Conservation (phyloP, 2,797 vertebrate species). For the Myripristis murdjan region DNA sequence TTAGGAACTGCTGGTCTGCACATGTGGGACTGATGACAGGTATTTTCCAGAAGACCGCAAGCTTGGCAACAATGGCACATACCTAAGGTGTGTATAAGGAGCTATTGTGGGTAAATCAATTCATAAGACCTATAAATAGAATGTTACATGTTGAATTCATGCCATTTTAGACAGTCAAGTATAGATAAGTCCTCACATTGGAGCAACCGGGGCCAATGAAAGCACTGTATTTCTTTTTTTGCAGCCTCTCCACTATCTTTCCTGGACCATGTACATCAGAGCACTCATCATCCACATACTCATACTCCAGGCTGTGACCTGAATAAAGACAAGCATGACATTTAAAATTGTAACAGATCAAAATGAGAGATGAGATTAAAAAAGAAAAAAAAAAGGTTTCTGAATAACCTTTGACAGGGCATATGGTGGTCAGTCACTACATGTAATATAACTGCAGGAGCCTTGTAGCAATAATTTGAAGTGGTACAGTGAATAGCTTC, state of each 20-base stretch:
- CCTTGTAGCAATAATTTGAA: too few relatives aligned
- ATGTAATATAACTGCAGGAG: too few relatives aligned
- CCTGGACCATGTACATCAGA: conserved; percentile 56
- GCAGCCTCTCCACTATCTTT: conserved; percentile 47
- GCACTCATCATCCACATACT: conserved; percentile 66
- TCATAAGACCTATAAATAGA: neutral
- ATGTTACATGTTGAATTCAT: too few relatives aligned
- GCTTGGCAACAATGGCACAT: conserved; percentile 58
- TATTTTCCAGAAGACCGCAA: conserved; percentile 69
- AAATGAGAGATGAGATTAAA: neutral
- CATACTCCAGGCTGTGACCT: conserved; percentile 61
- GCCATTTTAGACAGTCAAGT: neutral
- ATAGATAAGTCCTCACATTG: conserved; percentile 29
- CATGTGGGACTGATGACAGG: conserved; percentile 66
- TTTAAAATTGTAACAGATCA: neutral
- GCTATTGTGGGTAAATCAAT: neutral
- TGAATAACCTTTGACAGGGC: neutral
- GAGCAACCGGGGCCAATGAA: conserved; percentile 67
- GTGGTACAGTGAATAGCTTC: too few relatives aligned
- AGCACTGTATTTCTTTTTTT: conserved; percentile 59
- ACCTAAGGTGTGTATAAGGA: conserved; percentile 48
- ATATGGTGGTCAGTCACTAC: too few relatives aligned
- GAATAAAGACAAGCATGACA: conserved; percentile 1
- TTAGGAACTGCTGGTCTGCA: conserved; percentile 63
- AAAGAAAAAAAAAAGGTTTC: neutral